Evolutionary conservation across 2,888 invertebrate genomes (phyloP).

Genomic region (Pyrochroa serraticornis): DNA sequence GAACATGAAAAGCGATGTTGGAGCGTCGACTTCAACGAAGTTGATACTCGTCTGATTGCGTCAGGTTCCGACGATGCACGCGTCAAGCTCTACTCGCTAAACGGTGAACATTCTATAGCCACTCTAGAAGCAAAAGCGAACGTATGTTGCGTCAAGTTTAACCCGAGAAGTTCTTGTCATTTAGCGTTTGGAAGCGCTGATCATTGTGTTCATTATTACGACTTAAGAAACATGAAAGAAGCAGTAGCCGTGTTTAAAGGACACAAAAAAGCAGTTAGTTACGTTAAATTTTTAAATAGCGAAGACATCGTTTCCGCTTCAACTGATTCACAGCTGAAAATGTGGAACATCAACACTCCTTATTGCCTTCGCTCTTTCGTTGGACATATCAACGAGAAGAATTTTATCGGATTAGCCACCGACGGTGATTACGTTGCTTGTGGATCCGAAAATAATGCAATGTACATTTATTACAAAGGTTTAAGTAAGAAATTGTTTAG

Average conservation of each 20-base stretch:
- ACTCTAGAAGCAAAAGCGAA: constrained; percentile 92
- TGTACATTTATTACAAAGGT: constrained; percentile 91
- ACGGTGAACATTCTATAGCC: constrained; percentile 83
- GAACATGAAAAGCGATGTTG: constrained; percentile 96
- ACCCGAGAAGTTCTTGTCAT: constrained; percentile 83
- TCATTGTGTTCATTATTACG: constrained; percentile 96
- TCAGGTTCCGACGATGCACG: constrained; percentile 92
- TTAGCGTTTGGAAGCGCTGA: constrained; percentile 96
- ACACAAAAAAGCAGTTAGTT: constrained; percentile 92
- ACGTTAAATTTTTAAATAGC: constrained; percentile 87
- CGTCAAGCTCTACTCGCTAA: constrained; percentile 92
- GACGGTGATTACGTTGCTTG: constrained; percentile 92
- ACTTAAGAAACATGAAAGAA: constrained; percentile 81
- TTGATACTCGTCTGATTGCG: constrained; percentile 87
- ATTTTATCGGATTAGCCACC: constrained; percentile 92
- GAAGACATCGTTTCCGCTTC: constrained; percentile 90
- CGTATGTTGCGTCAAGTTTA: constrained; percentile 94
- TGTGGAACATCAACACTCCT: constrained; percentile 84
- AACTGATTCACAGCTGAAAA: constrained; percentile 87
- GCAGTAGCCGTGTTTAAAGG: constrained; percentile 82
- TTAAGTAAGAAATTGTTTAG: constrained; percentile 84
- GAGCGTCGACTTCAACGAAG: constrained; percentile 94
- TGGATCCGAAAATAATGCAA: constrained; percentile 92
- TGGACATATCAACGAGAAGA: constrained; percentile 94
- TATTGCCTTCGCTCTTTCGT: constrained; percentile 84